phyloP scores from a whole-genome alignment of 2,113 vertebrate genomes.

The Mesocricetus auratus region DNA sequence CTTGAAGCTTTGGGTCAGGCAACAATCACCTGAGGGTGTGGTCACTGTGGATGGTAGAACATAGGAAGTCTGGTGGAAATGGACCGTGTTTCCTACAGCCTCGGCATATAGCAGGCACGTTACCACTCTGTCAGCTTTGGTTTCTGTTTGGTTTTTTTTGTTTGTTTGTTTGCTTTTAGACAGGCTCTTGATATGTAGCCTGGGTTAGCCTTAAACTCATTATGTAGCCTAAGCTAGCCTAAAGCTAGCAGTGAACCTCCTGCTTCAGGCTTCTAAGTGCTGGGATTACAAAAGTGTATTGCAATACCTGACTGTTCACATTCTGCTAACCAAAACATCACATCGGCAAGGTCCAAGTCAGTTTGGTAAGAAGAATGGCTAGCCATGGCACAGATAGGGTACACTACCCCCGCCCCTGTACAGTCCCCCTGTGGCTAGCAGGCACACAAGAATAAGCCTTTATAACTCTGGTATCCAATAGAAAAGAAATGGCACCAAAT shows the following conservation, averaged over 20 bases:
- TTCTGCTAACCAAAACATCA: neutral
- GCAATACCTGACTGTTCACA: neutral
- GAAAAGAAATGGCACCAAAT: neutral
- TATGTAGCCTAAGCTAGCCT: neutral
- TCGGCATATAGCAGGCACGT: neutral
- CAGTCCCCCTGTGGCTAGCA: neutral
- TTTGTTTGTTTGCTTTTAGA: neutral
- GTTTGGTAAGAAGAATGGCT: neutral
- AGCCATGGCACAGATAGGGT: neutral
- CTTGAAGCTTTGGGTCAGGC: neutral
- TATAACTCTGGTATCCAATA: neutral
- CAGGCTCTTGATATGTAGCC: neutral
- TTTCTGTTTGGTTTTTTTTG: neutral
- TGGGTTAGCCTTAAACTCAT: neutral
- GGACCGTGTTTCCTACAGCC: fast-evolving
- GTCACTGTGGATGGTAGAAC: neutral
- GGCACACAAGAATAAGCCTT: neutral
- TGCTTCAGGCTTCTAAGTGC: neutral
- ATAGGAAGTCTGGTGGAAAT: neutral
- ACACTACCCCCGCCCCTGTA: neutral
- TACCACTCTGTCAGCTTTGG: neutral
- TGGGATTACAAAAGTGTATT: neutral
- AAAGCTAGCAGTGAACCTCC: neutral
- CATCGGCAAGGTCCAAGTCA: neutral
- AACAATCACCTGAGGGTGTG: too few relatives aligned